Percentiles rank a stretch among this genome's conserved stretches.
phyloP scores from a whole-genome alignment of 2,113 vertebrate species.

The Pan troglodytes region NHGRI_mPanTro3-v2.1_pri NC_086015.1:124117001-124117500 shows the following conservation, averaged over 20 bases:
- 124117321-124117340: background rate
- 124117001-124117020: slow-evolving; percentile 10
- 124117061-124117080: slow-evolving; percentile 47
- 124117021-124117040: slow-evolving; percentile 52
- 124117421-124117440: background rate
- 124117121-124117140: slow-evolving; percentile 38
- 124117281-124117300: background rate
- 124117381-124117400: background rate
- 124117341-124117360: background rate
- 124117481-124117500: background rate
- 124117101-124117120: background rate
- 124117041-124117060: background rate
- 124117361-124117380: background rate
- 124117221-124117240: background rate
- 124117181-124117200: slow-evolving; percentile 13
- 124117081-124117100: background rate
- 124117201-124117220: background rate
- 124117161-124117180: background rate
- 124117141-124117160: slow-evolving; percentile 31
- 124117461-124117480: background rate
- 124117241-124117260: background rate
- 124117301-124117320: background rate
- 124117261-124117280: background rate
- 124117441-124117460: background rate
- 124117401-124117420: background rate